Evolutionary conservation across 2,797 vertebrate genomes (phyloP), one percentile per base, ranked within the genome.

Genomic region (Telmatherina bonti): DNA sequence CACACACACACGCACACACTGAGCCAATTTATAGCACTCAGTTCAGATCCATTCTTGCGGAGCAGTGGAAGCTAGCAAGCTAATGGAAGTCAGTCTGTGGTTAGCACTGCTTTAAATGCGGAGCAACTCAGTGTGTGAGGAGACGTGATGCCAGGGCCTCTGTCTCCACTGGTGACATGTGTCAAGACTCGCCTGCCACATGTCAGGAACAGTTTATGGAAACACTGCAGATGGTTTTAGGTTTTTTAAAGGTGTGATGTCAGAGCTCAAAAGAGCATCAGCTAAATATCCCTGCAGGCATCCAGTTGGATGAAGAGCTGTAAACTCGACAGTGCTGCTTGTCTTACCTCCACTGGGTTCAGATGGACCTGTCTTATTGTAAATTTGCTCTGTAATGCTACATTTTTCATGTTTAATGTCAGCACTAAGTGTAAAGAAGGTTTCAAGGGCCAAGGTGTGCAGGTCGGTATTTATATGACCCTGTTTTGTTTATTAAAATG

Each of bases 31-130:
- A 85, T 81, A 85, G 81, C 68, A 69, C 82, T 87, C 83, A 73
- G 84, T 89, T 86, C 87, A 74, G 84, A 90, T 89, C 85, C 82
- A 82, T 67, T 82, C 55, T 78, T 79, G 88, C 81, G 43, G 76
- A 82, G 87, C 82, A 36, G 79, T 84, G 89, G 89, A 87, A 91
- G 89, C 89, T 85, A 85, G 86, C 85, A 79, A 81, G 84, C 91
- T 94, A 93, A 93, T 93, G 91, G 90, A 88, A 88, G 86, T 69
- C 88, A 87, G 92, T 71, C 86, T 93, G 93, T 86, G 93, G 92
- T 94, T 86, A 88, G 88, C 47, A 49, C 77, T 69, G 88, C 90
- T 91, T 86, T 83, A 87, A 89, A 88, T 77, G 87, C 62, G 72
- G 83, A 73, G 86, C 65, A 84, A 85, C 90, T 82, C 72, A 27